Evolutionary conservation across 2,113 vertebrate genomes (phyloP), one percentile per base, ranked within the genome.

Genomic region (Glaucomys volans): DNA sequence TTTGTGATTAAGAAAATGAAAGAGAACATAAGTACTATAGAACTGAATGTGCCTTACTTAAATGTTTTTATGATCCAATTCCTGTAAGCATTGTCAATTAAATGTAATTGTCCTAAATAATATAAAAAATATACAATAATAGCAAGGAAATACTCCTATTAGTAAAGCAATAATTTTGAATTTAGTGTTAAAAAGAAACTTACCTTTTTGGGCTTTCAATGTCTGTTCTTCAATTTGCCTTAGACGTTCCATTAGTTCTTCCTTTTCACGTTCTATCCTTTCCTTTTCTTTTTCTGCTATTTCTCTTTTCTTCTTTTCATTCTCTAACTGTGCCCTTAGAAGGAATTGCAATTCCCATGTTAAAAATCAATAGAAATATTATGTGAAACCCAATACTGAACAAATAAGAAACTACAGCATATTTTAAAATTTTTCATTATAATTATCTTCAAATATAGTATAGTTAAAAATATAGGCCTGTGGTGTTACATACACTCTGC

Each of bases 281-380:
- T 99, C 99, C 98, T 99, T 99, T 97, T 99, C 99, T 66, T 99
- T 99, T 98, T 99, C 99, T 47, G 99, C 99, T 80, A 99, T 98
- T 97, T 99, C 99, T 77, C 99, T 99, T 98, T 99, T 99, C 98
- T 99, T 99, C 98, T 99, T 99, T 98, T 99, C 99, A 96, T 99
- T 99, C 98, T 99, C 99, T 97, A 99, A 98, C 85, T 99, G 99
- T 94, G 99, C 99, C 98, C 99, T 99, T 98, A 85, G 87, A 97
- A 80, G 64, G 54, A 97, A 96, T 93, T 0, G 66, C 17, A 93
- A 59, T 47, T 90, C 69, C 16, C 66, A n/a, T 87, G 47, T 95
- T 91, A 96, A 7, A 87, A 92, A 95, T 77, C 59, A 91, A 94
- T 3, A 66, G n/a, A 96, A 82, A 79, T 67, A 54, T 40, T 40